Evolutionary conservation across 2,888 invertebrate species (phyloP).

Genomic region (Cantharis nigra): DNA sequence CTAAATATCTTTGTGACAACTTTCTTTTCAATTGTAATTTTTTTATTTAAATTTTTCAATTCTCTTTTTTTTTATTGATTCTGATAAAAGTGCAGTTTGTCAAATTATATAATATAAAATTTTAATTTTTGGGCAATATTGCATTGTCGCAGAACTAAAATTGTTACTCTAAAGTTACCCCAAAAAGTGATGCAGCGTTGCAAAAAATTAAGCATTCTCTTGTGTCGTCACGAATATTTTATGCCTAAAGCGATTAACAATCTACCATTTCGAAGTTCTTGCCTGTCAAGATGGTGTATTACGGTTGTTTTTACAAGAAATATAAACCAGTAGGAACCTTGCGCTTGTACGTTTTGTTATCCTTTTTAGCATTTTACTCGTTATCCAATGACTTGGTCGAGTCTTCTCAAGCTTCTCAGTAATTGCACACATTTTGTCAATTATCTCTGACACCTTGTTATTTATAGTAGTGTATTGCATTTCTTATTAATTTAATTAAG

Average conservation of each 20-base stretch:
- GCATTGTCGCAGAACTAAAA: not conserved
- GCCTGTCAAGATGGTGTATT: slow-evolving; percentile 16
- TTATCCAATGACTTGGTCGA: slow-evolving; percentile 22
- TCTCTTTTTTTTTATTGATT: not conserved
- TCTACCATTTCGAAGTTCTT: slow-evolving; percentile 10
- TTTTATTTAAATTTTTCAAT: not conserved
- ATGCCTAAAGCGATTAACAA: not conserved
- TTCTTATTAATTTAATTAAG: slow-evolving; percentile 27
- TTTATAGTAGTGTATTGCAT: slow-evolving; percentile 20
- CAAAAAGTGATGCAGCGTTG: not conserved
- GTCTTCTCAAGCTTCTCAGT: slow-evolving; percentile 19
- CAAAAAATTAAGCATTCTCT: not conserved
- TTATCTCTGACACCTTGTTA: slow-evolving; percentile 19
- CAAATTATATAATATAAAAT: no score
- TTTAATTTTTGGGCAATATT: not conserved
- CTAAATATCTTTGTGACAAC: not conserved
- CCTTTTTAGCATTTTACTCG: slow-evolving; percentile 17
- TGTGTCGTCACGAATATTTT: not conserved
- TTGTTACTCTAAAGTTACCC: not conserved
- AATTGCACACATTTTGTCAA: slow-evolving; percentile 25
- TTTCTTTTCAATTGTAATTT: not conserved
- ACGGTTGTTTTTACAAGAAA: slow-evolving; percentile 16
- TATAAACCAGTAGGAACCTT: slow-evolving; percentile 13
- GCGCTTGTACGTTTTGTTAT: slow-evolving; percentile 4
- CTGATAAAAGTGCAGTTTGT: not conserved